Conservation (phyloP, 2,888 invertebrate genomes). For the Ferrisia virgata region DNA sequence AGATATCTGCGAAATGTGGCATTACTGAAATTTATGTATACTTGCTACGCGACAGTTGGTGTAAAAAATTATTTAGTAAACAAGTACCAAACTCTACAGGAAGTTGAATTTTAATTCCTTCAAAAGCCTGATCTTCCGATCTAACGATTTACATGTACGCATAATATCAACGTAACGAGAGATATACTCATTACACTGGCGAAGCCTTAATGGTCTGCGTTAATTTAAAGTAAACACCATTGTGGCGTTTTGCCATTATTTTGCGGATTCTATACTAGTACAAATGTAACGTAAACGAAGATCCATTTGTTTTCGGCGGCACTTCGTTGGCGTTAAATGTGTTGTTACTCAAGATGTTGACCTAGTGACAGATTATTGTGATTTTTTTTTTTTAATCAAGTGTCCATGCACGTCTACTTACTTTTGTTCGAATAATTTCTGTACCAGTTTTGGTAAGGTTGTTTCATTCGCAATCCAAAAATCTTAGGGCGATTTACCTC, state of each 20-base stretch:
- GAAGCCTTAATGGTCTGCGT: conserved; percentile 33
- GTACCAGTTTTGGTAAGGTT: background rate
- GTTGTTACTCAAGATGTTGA: conserved; percentile 23
- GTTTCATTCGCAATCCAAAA: background rate
- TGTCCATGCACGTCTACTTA: background rate
- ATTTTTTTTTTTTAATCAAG: background rate
- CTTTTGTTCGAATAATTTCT: background rate
- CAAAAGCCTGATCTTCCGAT: background rate
- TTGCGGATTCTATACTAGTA: conserved; percentile 24
- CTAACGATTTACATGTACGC: background rate
- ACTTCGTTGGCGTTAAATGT: conserved; percentile 30
- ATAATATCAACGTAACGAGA: background rate
- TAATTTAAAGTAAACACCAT: conserved; percentile 35
- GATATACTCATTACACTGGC: background rate
- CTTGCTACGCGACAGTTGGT: background rate
- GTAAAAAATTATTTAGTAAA: conserved; percentile 3
- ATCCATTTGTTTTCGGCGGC: conserved; percentile 23
- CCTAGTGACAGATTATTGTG: conserved; percentile 28
- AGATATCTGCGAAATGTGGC: no score
- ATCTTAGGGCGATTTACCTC: background rate
- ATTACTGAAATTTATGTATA: no score
- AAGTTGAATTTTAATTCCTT: conserved; percentile 28
- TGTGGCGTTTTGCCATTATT: conserved; percentile 37
- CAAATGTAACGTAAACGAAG: conserved; percentile 25
- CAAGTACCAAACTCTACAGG: background rate